A percentile compares a stretch with the other conserved stretches of the same genome.
Evolutionary conservation across 2,113 vertebrate species (phyloP).

Genomic region (Antechinus flavipes): DNA sequence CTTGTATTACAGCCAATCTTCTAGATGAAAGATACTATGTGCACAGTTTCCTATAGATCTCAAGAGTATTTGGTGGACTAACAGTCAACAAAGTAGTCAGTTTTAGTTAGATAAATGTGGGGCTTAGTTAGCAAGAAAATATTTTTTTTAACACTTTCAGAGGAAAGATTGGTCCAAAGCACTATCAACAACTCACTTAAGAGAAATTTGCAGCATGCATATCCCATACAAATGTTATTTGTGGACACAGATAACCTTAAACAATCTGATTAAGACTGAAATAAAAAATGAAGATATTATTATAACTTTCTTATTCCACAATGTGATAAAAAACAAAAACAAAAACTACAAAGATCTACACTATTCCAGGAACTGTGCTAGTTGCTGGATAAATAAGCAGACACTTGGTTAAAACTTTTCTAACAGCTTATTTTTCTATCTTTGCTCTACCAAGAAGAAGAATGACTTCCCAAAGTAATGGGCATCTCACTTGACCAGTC

Average conservation of each 20-base stretch:
- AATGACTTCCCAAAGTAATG: background rate
- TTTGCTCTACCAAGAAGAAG: background rate
- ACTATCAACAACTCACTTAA: slow-evolving; percentile 58
- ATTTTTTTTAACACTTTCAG: slow-evolving; percentile 45
- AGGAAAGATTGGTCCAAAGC: slow-evolving; percentile 38
- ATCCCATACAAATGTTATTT: slow-evolving; percentile 73
- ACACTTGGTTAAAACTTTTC: background rate
- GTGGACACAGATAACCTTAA: slow-evolving; percentile 81
- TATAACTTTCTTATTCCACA: slow-evolving; percentile 79
- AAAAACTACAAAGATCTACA: slow-evolving; percentile 65
- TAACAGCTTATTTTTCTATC: background rate
- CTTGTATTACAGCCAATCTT: background rate
- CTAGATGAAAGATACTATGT: slow-evolving; percentile 37
- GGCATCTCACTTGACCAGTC: background rate
- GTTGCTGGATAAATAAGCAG: background rate
- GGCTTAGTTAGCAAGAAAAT: slow-evolving; percentile 41
- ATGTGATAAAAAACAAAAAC: slow-evolving; percentile 56
- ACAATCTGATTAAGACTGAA: slow-evolving; percentile 74
- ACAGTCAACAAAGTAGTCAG: background rate
- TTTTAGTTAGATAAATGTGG: slow-evolving; percentile 31
- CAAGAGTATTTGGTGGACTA: fast-evolving
- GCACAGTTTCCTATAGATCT: background rate
- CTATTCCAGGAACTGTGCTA: background rate
- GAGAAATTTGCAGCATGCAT: slow-evolving; percentile 68
- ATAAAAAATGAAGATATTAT: slow-evolving; percentile 81